Conservation (phyloP, 2,113 vertebrate genomes). For the Oenanthe oenanthe region DNA sequence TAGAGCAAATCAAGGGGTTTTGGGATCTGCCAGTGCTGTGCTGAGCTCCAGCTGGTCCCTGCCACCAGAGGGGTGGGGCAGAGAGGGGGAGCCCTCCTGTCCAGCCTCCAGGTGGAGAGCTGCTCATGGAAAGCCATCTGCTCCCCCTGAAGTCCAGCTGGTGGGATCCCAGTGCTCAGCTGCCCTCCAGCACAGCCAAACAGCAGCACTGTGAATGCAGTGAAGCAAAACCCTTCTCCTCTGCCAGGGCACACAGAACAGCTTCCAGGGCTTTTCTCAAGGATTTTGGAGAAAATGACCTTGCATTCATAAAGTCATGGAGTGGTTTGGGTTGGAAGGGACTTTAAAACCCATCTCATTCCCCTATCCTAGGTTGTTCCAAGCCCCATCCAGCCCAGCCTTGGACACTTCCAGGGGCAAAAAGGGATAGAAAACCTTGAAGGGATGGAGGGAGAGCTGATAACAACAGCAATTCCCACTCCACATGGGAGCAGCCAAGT, state of each 20-base stretch:
- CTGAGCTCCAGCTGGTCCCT: background rate
- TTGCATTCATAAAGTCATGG: background rate
- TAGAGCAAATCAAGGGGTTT: background rate
- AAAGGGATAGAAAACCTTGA: background rate
- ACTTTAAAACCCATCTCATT: background rate
- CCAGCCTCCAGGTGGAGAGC: background rate
- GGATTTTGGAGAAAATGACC: fast-evolving
- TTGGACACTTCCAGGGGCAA: background rate
- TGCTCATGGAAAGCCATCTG: background rate
- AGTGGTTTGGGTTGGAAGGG: background rate
- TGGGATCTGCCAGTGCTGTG: background rate
- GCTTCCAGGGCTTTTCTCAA: background rate
- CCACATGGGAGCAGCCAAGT: background rate
- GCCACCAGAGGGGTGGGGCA: fast-evolving
- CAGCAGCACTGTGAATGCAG: background rate
- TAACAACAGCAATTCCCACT: background rate
- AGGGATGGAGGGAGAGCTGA: background rate
- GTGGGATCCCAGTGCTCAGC: fast-evolving
- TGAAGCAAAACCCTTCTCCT: background rate
- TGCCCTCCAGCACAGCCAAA: background rate
- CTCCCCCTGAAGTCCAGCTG: background rate
- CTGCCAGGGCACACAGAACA: background rate
- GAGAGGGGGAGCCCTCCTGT: background rate
- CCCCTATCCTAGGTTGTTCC: background rate
- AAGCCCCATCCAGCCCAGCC: background rate